Evolutionary conservation across 2,113 vertebrate species (phyloP).

Genomic region (Leucopsar rothschildi): DNA sequence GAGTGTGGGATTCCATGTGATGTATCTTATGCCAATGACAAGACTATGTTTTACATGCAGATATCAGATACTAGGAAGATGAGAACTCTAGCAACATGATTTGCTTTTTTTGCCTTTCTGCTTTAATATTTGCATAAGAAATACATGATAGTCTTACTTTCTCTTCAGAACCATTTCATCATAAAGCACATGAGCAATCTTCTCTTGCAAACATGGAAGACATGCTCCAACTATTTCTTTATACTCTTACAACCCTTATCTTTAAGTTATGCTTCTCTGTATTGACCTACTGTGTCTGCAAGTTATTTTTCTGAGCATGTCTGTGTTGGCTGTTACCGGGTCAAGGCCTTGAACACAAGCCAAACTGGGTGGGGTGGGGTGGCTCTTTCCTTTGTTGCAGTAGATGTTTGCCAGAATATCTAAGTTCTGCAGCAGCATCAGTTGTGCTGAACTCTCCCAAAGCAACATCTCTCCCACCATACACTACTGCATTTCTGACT

Average conservation of each 20-base stretch:
- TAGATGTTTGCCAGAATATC: neutral
- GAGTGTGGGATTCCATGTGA: neutral
- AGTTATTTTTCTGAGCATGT: slow-evolving; percentile 38
- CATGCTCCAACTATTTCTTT: neutral
- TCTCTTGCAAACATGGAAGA: neutral
- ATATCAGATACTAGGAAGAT: neutral
- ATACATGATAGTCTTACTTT: neutral
- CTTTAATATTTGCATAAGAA: neutral
- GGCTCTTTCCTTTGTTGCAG: slow-evolving; percentile 26
- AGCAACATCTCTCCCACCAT: neutral
- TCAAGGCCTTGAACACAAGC: slow-evolving; percentile 23
- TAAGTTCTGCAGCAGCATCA: neutral
- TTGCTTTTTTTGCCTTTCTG: neutral
- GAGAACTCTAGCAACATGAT: neutral
- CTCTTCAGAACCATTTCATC: neutral
- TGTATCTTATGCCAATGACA: neutral
- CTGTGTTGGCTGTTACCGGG: neutral
- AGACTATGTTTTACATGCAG: neutral
- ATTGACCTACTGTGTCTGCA: neutral
- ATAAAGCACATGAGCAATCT: neutral
- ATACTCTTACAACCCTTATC: neutral
- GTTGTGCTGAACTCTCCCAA: neutral
- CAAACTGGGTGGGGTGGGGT: neutral
- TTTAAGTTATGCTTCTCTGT: slow-evolving; percentile 8
- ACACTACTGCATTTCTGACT: neutral